Conservation (phyloP, 1,140 invertebrate genomes). For the Zaprionus gabonicus region DNA sequence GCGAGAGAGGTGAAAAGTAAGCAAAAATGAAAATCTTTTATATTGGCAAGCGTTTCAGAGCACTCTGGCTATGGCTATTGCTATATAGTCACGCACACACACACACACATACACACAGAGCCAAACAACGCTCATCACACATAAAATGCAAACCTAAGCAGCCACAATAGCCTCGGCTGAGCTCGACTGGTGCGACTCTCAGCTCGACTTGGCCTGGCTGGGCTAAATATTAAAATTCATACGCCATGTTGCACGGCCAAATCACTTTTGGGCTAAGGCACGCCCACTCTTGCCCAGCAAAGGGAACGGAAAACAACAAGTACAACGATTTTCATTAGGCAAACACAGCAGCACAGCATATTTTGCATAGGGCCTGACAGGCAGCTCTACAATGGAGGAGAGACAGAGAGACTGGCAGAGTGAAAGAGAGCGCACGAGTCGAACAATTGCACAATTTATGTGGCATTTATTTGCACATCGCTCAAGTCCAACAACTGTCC, state of each 20-base stretch:
- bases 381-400: background rate
- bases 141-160: slow-evolving; percentile 46
- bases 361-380: slow-evolving; percentile 52
- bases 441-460: slow-evolving; percentile 82
- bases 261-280: slow-evolving; percentile 51
- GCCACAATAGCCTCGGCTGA: slow-evolving; percentile 9
- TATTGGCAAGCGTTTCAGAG: slow-evolving; percentile 18
- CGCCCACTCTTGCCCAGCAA: background rate
- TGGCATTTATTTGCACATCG: slow-evolving; percentile 77
- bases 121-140: slow-evolving; percentile 3
- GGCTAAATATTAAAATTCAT: slow-evolving; percentile 81
- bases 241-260: slow-evolving; percentile 77
- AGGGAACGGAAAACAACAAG: slow-evolving; percentile 43
- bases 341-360: slow-evolving; percentile 73
- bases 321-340: slow-evolving; percentile 74
- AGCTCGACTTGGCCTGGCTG: slow-evolving; percentile 25
- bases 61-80: background rate
- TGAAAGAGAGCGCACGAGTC: slow-evolving; percentile 32
- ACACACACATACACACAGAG: slow-evolving; percentile 8
- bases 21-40: slow-evolving; percentile 34
- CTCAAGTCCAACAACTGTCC: slow-evolving; percentile 40
- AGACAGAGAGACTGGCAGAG: background rate
- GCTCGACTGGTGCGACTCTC: background rate
- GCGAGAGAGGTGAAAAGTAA: slow-evolving; percentile 12
- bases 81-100: background rate